Conservation (phyloP, 1,140 invertebrate genomes). For the Acromyrmex echinatior region DNA sequence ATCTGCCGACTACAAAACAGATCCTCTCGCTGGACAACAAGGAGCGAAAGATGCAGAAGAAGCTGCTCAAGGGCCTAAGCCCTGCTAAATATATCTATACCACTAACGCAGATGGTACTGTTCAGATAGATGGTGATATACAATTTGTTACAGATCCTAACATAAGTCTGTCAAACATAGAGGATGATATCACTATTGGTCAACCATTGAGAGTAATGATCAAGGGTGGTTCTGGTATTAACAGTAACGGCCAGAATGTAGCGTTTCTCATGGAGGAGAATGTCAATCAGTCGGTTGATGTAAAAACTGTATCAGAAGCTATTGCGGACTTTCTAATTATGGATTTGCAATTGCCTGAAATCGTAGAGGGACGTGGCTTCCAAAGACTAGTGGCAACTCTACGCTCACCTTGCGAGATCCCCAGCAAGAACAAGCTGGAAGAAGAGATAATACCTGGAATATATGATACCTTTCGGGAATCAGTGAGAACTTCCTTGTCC, state of each 20-base stretch:
- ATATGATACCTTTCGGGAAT: constrained; percentile 85
- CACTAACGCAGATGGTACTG: constrained; percentile 85
- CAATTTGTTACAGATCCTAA: constrained; percentile 85
- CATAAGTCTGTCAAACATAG: constrained; percentile 80
- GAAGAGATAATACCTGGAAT: constrained; percentile 87
- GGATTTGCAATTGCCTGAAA: constrained; percentile 86
- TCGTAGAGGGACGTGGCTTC: constrained; percentile 87
- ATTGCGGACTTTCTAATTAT: constrained; percentile 86
- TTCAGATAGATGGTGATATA: constrained; percentile 85
- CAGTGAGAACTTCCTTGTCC: constrained; percentile 80
- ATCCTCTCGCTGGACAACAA: constrained; percentile 81
- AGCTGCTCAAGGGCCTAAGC: constrained; percentile 80
- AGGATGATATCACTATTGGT: constrained; percentile 82
- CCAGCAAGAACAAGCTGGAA: constrained; percentile 86
- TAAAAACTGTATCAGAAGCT: constrained; percentile 84
- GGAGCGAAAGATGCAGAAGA: constrained; percentile 84
- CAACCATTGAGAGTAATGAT: constrained; percentile 83
- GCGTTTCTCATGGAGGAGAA: constrained; percentile 81
- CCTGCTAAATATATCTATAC: constrained; percentile 84
- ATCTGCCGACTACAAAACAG: constrained; percentile 74
- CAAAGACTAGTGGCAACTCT: constrained; percentile 86
- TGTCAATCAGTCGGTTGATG: constrained; percentile 73
- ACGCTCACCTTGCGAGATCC: constrained; percentile 87
- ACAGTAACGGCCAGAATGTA: constrained; percentile 75
- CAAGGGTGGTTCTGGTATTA: constrained; percentile 75